Evolutionary conservation across 2,888 invertebrate genomes (phyloP), one percentile per base, ranked within the genome.

Genomic region (Parnassius glacialis): DNA sequence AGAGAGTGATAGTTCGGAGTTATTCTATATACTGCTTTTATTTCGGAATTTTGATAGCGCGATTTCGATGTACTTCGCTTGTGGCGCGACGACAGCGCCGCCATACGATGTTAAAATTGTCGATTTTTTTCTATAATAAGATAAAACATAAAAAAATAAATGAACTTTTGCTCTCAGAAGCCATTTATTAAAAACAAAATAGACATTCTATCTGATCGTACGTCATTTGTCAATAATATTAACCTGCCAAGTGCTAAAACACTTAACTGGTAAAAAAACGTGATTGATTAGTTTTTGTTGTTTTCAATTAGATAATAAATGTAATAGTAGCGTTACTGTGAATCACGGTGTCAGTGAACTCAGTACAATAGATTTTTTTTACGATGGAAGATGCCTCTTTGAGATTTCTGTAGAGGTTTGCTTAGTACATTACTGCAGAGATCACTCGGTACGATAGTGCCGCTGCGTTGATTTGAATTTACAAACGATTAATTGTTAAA

Each of bases 251-350:
- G 59, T 59, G 52, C 41, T 66, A 61, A 67, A 70, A 67, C 61
- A 75, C 78, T 78, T 84, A 80, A 64, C 62, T 64, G 78, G 79
- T 84, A 83, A 85, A 85, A 84, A 65, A 75, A 79, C 80, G 76
- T 74, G 74, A 83, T 82, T 81, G 80, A 84, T 82, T 81, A 82
- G 71, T 66, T 81, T 82, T 85, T 87, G 83, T 75, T 65, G 67
- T 69, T 70, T 67, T 68, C 69, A 74, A 68, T 70, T 64, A 65
- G 73, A 78, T 83, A 34, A 84, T 84, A 81, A 79, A 83, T 79
- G 72, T 64, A 68, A 73, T 72, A 69, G 67, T 57, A 56, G 43
- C 12, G 25, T 43, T 59, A 52, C 73, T 68, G 72, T 84, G 84
- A 83, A 79, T 81, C 84, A 81, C 69, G 69, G 69, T 72, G 80